Base-by-base conservation (phyloP, 1,140 invertebrate species). In the Mya arenaria region DNA sequence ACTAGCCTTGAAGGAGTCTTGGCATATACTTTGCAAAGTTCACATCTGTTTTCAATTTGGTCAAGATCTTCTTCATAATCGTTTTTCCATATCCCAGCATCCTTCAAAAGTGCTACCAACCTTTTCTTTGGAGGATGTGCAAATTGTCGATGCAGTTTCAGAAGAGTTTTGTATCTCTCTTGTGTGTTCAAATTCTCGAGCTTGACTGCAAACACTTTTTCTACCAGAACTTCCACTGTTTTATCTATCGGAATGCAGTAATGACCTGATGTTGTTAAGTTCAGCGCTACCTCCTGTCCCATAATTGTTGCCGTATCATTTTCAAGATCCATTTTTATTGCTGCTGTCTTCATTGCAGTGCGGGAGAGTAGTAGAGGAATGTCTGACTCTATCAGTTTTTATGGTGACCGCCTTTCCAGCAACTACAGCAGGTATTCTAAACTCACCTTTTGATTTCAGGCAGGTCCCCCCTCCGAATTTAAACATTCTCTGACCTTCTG, bases 61-160 rank as follows among this genome's bases (percentile, higher is more conserved):
- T 71, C 52, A 25, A 83, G n/a, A 39, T 58, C 10, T 36, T 71
- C 78, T 55, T 82, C 78, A 72, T 82, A 84, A 34, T 82, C 78
- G 6, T 56, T 66, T 65, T 25, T 81, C 77, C 78, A 84, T 23
- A 63, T 41, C 41, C 73, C 83, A 48, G 75, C 83, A 56, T 84
- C 75, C 55, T 74, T 80, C 37, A 84, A 73, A 34, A 83, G 41
- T 63, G 82, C 77, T 28, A 37, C 23, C 4, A 83, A 63, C 37
- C 69, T 74, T 34, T 84, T 84, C 56, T 82, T 82, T 19, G 73
- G 60, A 37, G 85, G 82, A 44, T 86, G 82, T 36, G 85, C 82
- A 86, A 84, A 86, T 48, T 86, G 82, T 44, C 73, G 39, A 56
- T 83, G 82, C 39, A 83, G 52, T 71, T 71, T 83, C 17, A 83